Evolutionary conservation across 2,888 invertebrate species (phyloP).

Genomic region (Thecocarcelia acutangulata): DNA sequence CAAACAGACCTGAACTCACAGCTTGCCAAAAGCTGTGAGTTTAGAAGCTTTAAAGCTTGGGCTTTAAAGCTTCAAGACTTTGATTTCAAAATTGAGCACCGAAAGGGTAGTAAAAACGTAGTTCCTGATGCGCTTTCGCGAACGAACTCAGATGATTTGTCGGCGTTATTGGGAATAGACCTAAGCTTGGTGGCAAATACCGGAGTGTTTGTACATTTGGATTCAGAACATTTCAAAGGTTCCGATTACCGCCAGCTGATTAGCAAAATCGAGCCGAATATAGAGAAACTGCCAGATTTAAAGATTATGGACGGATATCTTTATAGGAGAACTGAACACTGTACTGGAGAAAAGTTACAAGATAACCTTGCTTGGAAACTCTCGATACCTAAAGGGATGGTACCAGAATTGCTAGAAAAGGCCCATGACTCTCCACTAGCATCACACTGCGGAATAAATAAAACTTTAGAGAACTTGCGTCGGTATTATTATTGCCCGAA

Average conservation of each 20-base stretch:
- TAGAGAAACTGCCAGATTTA: constrained; percentile 20
- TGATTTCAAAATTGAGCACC: too few relatives aligned
- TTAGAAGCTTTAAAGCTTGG: too few relatives aligned
- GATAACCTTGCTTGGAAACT: constrained; percentile 39
- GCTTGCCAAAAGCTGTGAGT: constrained; percentile 35
- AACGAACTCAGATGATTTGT: constrained; percentile 20
- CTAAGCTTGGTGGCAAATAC: neutral
- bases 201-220: constrained; percentile 39
- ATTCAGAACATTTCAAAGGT: constrained; percentile 29
- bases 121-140: constrained; percentile 53
- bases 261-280: neutral
- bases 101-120: constrained; percentile 47
- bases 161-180: neutral
- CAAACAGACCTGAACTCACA: constrained; percentile 36
- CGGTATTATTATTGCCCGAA: constrained; percentile 42
- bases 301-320: constrained; percentile 3
- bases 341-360: constrained; percentile 25
- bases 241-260: neutral
- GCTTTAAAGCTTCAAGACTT: constrained; percentile 41
- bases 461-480: constrained; percentile 25
- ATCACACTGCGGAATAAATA: constrained; percentile 32
- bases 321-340: constrained; percentile 10
- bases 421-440: constrained; percentile 37
- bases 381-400: constrained; percentile 19
- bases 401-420: constrained; percentile 14